Evolutionary conservation across 1,140 invertebrate genomes (phyloP).

Genomic region (Dinothrombium tinctorium): DNA sequence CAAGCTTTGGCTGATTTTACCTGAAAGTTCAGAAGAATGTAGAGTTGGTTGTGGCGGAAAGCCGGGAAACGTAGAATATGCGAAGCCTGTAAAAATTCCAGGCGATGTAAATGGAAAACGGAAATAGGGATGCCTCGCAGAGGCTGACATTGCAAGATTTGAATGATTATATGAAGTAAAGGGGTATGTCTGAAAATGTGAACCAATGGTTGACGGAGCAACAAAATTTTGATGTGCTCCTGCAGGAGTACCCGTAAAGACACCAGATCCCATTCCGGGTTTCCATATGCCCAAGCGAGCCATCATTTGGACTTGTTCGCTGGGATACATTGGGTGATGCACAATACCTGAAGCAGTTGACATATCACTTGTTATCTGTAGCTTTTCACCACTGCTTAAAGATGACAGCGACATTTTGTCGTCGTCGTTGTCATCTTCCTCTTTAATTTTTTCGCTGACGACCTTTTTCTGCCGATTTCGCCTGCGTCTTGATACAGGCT

Average conservation of each 20-base stretch:
- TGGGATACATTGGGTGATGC: slow-evolving; percentile 12
- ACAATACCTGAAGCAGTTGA: slow-evolving; percentile 4
- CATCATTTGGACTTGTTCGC: slow-evolving; percentile 15
- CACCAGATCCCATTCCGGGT: slow-evolving; percentile 15
- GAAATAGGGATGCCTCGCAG: background rate
- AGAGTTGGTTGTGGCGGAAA: background rate
- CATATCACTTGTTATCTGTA: slow-evolving; percentile 29
- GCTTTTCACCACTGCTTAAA: slow-evolving; percentile 55
- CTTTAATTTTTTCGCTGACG: slow-evolving; percentile 10
- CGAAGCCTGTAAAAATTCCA: background rate
- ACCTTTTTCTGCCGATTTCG: slow-evolving; percentile 2
- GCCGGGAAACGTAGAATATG: slow-evolving; percentile 1
- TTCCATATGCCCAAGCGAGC: slow-evolving; percentile 16
- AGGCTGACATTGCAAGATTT: background rate
- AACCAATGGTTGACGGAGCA: background rate
- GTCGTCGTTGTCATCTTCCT: slow-evolving; percentile 25
- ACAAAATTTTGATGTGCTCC: background rate
- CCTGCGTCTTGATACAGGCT: slow-evolving; percentile 1
- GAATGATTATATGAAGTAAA: slow-evolving; percentile 12
- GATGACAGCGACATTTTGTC: slow-evolving; percentile 70
- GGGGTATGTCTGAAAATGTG: slow-evolving; percentile 3
- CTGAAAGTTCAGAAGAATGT: background rate
- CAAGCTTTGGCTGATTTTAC: background rate
- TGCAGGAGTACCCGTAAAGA: background rate
- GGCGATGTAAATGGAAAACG: slow-evolving; percentile 1